Evolutionary conservation across 2,888 invertebrate species (phyloP).

Genomic region (Serrognathus titanus): DNA sequence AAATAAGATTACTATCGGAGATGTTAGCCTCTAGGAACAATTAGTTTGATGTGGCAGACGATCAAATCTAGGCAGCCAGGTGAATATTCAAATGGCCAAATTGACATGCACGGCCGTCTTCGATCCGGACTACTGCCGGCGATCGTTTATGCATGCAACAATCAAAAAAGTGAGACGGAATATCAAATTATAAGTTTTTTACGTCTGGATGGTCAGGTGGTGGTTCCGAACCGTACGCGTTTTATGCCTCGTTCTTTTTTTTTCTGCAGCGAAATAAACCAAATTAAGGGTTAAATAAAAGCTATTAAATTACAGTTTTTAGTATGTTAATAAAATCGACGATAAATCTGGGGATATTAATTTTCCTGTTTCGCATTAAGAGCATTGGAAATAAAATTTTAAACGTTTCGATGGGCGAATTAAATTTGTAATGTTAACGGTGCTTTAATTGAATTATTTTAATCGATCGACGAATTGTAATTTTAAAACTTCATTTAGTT

Average conservation of each 20-base stretch:
- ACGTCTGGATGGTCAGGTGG: slow-evolving; percentile 16
- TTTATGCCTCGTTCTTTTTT: slow-evolving; percentile 5
- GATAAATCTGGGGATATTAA: slow-evolving; percentile 5
- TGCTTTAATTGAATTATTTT: no score
- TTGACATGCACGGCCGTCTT: slow-evolving; percentile 4
- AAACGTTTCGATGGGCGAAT: no score
- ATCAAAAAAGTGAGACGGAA: slow-evolving; percentile 15
- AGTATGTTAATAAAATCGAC: slow-evolving; percentile 17
- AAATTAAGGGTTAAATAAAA: slow-evolving; percentile 16
- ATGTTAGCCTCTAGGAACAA: slow-evolving; percentile 30
- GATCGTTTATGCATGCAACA: slow-evolving; percentile 36
- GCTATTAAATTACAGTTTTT: slow-evolving; percentile 18
- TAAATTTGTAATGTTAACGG: no score
- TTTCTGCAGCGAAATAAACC: slow-evolving; percentile 11
- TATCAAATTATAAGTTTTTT: slow-evolving; percentile 20
- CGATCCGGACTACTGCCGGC: slow-evolving; percentile 24
- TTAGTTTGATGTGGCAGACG: slow-evolving; percentile 31
- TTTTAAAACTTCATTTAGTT: no score
- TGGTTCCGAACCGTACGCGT: slow-evolving; percentile 10
- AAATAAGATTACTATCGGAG: slow-evolving; percentile 31
- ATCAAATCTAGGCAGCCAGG: slow-evolving; percentile 20
- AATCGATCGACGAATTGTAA: no score
- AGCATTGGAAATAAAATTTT: no score
- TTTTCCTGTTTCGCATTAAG: neutral
- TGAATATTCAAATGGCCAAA: slow-evolving; percentile 11